A percentile compares a stretch with the other conserved stretches of the same genome.
phyloP scores from a whole-genome alignment of 64 coral and sea anemone species.

The Actinia tenebrosa region DNA sequence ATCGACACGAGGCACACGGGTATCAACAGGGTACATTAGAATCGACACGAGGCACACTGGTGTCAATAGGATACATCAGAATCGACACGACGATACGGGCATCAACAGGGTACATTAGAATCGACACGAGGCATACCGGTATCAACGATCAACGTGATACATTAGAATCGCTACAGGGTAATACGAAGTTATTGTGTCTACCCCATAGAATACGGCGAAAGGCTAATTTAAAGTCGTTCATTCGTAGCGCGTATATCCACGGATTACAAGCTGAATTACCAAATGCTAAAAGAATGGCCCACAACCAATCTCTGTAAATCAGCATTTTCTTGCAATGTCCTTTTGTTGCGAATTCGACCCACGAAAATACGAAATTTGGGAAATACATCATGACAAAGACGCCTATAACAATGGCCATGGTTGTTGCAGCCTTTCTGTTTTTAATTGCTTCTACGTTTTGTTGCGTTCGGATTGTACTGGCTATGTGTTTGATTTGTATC shows the following conservation, averaged over 20 bases:
- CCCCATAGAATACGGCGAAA: conserved; percentile 20
- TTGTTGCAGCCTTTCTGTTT: conserved; percentile 51
- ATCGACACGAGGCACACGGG: too few relatives aligned
- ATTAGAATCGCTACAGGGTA: not conserved
- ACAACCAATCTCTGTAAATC: conserved; percentile 56
- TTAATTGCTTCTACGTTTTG: conserved; percentile 10
- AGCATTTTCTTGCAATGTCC: conserved; percentile 18
- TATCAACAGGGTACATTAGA: too few relatives aligned
- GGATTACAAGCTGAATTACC: conserved; percentile 46
- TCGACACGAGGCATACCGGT: too few relatives aligned
- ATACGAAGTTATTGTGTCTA: not conserved
- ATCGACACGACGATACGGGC: too few relatives aligned
- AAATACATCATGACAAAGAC: conserved; percentile 43
- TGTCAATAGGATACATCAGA: too few relatives aligned
- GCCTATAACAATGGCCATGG: conserved; percentile 34
- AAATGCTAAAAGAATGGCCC: conserved; percentile 59
- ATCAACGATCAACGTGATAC: too few relatives aligned
- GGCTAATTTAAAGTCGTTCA: conserved; percentile 36
- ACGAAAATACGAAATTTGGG: conserved; percentile 50
- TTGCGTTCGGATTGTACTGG: not conserved
- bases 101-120: too few relatives aligned
- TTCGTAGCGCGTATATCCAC: conserved; percentile 50
- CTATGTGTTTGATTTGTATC: conserved; percentile 21
- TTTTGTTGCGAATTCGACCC: conserved; percentile 24
- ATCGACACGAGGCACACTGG: too few relatives aligned